A percentile compares a stretch with the other conserved stretches of the same genome.
These are phyloP conservation scores for Stenopsyche tienmushanensis DNA, from an alignment of 1,140 invertebrate genomes.

Conservation along the genomic window DNA sequence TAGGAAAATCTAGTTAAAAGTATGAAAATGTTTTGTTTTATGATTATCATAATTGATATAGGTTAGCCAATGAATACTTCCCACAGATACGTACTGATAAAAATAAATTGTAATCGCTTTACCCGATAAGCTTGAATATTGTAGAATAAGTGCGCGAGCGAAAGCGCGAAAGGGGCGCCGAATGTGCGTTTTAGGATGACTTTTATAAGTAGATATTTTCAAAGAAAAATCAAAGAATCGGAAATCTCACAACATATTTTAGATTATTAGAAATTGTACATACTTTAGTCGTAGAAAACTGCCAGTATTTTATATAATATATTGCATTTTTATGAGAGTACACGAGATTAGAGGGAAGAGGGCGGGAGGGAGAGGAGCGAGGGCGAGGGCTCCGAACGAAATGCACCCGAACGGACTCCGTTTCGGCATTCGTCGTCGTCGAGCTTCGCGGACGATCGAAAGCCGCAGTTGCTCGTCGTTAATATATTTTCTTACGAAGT, in stretches of 20 bases:
- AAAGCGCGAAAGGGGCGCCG: slow-evolving; percentile 8
- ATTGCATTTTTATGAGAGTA: slow-evolving; percentile 32
- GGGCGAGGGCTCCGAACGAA: too few relatives aligned
- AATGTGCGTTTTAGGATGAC: slow-evolving; percentile 9
- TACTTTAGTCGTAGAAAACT: slow-evolving; percentile 28
- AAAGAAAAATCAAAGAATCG: slow-evolving; percentile 36
- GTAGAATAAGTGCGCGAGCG: slow-evolving; percentile 13
- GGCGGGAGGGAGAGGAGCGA: too few relatives aligned
- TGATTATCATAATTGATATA: slow-evolving; percentile 32
- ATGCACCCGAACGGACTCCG: too few relatives aligned
- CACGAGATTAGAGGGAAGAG: slow-evolving; percentile 22
- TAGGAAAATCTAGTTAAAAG: slow-evolving; percentile 42
- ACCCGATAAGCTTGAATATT: slow-evolving; percentile 28
- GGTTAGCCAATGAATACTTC: slow-evolving; percentile 40
- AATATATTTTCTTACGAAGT: slow-evolving; percentile 26
- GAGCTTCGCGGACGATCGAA: too few relatives aligned
- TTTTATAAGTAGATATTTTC: slow-evolving; percentile 29
- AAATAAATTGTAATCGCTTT: slow-evolving; percentile 42
- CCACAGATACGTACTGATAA: slow-evolving; percentile 43
- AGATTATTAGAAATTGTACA: slow-evolving; percentile 20
- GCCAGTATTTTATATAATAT: slow-evolving; percentile 36
- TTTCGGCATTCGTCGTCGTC: too few relatives aligned
- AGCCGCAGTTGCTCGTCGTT: slow-evolving; percentile 20
- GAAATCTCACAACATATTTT: slow-evolving; percentile 27
- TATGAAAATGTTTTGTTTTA: slow-evolving; percentile 42